Evolutionary conservation across 2,888 invertebrate genomes (phyloP).

Genomic region (Calameuta filiformis): DNA sequence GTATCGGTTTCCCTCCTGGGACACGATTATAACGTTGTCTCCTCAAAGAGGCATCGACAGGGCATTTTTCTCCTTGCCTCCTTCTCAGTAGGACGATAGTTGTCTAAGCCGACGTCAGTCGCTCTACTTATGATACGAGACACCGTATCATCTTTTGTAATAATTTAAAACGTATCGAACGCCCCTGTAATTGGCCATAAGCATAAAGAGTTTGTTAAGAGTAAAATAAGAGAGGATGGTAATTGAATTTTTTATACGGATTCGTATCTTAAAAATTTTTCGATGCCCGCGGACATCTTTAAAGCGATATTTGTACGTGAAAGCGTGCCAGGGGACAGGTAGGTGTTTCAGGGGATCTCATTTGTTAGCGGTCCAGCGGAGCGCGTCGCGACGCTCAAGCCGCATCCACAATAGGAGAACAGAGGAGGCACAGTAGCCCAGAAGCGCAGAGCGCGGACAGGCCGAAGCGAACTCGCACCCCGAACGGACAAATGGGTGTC

Average conservation of each 20-base stretch:
- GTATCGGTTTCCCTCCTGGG: constrained; percentile 64
- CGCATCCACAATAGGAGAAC: constrained; percentile 29
- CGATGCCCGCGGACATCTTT: not conserved
- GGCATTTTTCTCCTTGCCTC: not conserved
- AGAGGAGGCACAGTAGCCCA: constrained; percentile 41
- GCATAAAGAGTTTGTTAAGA: not conserved
- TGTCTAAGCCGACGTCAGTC: not conserved
- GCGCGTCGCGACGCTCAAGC: constrained; percentile 34
- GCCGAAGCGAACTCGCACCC: constrained; percentile 37
- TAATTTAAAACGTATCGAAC: not conserved
- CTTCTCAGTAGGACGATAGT: not conserved
- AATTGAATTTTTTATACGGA: not conserved
- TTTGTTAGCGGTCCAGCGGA: constrained; percentile 48
- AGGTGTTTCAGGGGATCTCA: constrained; percentile 33
- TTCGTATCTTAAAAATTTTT: not conserved
- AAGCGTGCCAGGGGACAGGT: constrained; percentile 1
- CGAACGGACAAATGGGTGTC: constrained; percentile 66
- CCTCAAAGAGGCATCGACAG: not conserved
- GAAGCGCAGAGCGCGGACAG: constrained; percentile 29
- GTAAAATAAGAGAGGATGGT: not conserved
- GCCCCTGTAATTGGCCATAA: not conserved
- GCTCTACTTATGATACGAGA: not conserved
- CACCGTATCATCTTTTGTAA: not conserved
- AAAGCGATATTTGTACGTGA: not conserved
- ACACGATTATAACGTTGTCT: constrained; percentile 61